Evolutionary conservation across 2,797 vertebrate species (phyloP), one percentile per base, ranked within the genome.

Genomic region (Todus mexicanus): DNA sequence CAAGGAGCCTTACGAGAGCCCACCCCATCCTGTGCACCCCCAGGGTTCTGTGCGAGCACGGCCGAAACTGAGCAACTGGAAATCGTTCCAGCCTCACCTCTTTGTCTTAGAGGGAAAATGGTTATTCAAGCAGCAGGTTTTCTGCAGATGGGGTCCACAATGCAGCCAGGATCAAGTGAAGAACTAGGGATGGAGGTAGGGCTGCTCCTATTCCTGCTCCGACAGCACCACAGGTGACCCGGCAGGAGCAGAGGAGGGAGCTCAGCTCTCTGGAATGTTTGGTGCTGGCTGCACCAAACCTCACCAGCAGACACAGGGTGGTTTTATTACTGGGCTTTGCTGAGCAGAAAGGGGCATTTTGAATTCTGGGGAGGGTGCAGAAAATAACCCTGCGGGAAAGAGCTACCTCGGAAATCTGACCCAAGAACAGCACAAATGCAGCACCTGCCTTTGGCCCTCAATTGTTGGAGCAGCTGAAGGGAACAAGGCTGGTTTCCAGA

Each of bases 131-230:
- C 50, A 65, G 80, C 54, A 70, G n/a, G 7, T 50, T 91, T 88
- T 42, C 63, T 3, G 9, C 73, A 84, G 61, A 6, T 37, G 45
- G 40, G 15, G 15, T 33, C 40, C 17, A 11, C 0, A 0, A 6
- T 3, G 6, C 2, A 16, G 27, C 10, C 23, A 29, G 60, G 27
- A 37, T 9, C 8, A 12, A 38, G 31, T 0, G 0, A 66, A 63
- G 73, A 59, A 35, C 13, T 35, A 29, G 57, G 45, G 65, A 7
- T 23, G 65, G 76, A 60, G 61, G 29, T 22, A 2, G 7, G 18
- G 18, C 78, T 47, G 48, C 53, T 70, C 69, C 0, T 0, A 40
- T 40, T 40, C 40, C 40, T 40, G 40, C 40, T 40, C 40, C 40
- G 40, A 6, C 12, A 23, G 11, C 6, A 2, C 12, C 23, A 50